Conservation (phyloP, 2,113 vertebrate genomes). For the Passer montanus region DNA sequence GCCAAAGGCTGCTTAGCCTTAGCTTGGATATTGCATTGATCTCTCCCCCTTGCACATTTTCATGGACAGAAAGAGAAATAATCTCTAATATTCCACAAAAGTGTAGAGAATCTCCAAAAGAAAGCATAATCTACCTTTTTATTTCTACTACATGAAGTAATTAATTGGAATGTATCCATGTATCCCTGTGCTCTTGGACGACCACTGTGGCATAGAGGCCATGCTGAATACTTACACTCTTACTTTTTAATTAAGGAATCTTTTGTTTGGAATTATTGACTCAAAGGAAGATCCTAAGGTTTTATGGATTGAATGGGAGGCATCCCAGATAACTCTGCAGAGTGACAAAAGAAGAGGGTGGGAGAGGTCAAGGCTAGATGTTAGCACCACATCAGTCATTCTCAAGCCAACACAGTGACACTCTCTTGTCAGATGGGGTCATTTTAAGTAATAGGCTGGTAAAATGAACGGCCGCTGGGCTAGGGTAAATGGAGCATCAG, state of each 20-base stretch:
- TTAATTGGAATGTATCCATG: not conserved
- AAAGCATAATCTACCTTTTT: not conserved
- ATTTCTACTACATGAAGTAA: not conserved
- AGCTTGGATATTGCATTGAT: not conserved
- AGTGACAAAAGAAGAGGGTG: constrained; percentile 75
- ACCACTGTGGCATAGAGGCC: not conserved
- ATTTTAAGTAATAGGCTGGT: constrained; percentile 74
- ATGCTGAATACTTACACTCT: not conserved
- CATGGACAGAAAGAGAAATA: not conserved
- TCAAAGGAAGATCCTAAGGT: constrained; percentile 18
- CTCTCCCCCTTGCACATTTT: not conserved
- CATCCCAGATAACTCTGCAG: constrained; percentile 63
- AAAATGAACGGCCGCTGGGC: constrained; percentile 65
- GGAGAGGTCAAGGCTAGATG: constrained; percentile 78
- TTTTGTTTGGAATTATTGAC: constrained; percentile 56
- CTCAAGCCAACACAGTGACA: constrained; percentile 81
- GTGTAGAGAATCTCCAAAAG: not conserved
- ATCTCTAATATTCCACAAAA: not conserved
- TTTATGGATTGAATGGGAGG: constrained; percentile 57
- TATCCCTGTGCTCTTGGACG: not conserved
- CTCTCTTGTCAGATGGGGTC: constrained; percentile 81
- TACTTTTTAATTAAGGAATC: constrained; percentile 32
- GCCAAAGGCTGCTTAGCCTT: not conserved
- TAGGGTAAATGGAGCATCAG: constrained; percentile 77
- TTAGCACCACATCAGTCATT: constrained; percentile 93